Percentiles rank a stretch among this genome's conserved stretches.
Evolutionary conservation across 2,888 invertebrate species (phyloP).

Genomic region (Asteroscopus sphinx): DNA sequence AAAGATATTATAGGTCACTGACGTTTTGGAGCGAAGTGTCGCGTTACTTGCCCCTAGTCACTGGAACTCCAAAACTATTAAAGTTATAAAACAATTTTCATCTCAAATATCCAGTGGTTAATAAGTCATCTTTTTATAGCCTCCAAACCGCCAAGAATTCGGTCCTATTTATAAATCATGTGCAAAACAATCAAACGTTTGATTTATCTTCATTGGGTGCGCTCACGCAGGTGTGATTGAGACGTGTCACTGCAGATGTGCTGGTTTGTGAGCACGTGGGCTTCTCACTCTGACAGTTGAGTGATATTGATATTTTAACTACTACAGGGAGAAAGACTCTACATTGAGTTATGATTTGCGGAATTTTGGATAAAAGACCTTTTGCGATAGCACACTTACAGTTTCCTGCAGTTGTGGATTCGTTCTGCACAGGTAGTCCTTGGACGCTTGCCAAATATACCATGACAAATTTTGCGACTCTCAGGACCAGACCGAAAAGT

Average conservation of each 20-base stretch:
- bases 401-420: too few species aligned
- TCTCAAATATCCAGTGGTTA: slow-evolving; percentile 17
- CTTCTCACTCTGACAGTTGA: slow-evolving; percentile 22
- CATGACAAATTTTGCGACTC: too few species aligned
- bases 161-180: slow-evolving; percentile 42
- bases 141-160: slow-evolving; percentile 17
- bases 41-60: slow-evolving; percentile 10
- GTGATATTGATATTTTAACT: slow-evolving; percentile 13
- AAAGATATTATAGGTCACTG: slow-evolving; percentile 36
- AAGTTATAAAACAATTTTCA: slow-evolving; percentile 3
- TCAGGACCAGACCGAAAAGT: too few species aligned
- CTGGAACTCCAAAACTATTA: background rate
- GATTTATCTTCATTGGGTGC: slow-evolving; percentile 40
- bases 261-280: slow-evolving; percentile 31
- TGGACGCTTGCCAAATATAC: too few species aligned
- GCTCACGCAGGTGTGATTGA: slow-evolving; percentile 48
- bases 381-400: too few species aligned
- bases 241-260: slow-evolving; percentile 30
- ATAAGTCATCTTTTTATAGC: slow-evolving; percentile 23
- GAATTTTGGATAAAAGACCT: too few species aligned
- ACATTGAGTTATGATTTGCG: too few species aligned
- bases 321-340: slow-evolving; percentile 12
- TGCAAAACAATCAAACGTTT: slow-evolving; percentile 45
- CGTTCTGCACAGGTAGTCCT: too few species aligned
- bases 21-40: slow-evolving; percentile 24